Base-by-base conservation (phyloP, 2,113 vertebrate species). In the Pollimyrus isidori region DNA sequence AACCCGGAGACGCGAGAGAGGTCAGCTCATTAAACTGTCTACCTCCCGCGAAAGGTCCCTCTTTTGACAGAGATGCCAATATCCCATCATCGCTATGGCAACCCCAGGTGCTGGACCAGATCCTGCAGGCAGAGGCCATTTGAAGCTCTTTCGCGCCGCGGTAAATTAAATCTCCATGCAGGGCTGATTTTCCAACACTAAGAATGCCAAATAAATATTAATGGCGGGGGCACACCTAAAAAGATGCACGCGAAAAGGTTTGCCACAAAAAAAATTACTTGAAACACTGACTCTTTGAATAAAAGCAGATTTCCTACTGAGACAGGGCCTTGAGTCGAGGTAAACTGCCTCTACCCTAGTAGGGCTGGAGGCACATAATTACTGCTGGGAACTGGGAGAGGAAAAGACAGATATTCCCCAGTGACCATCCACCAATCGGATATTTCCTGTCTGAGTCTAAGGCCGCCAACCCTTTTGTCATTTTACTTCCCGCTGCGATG, bases 51-150 rank as follows among this genome's bases (percentile, higher is more conserved):
- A 84, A 48, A 48, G 82, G 45, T 84, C 82, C 82, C 45, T n/a
- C 82, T 84, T 84, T 48, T 48, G 45, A 46, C 45, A 84, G 73
- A 42, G 82, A 84, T 84, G 82, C 82, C 82, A n/a, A 13, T 26
- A 48, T 84, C 23, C 42, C 39, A 84, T 84, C 42, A 84, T 84
- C 42, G 82, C 82, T 84, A 84, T 46, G 82, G 82, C 82, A 84
- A 84, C 39, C 82, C 39, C 82, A 84, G 82, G 82, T 84, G 82
- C 82, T n/a, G 23, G 2, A 5, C 15, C 30, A 42, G 30, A 80
- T 35, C 35, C 73, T 5, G 9, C 35, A 19, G 73, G 35, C 73
- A 42, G 17, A 19, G 35, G 35, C 35, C 30, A 42, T 80, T 80
- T 80, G 35, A 80, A 80, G 73, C 35, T 42, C 73, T 80, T 42